A percentile compares a stretch with the other conserved stretches of the same genome.
phyloP scores from a whole-genome alignment of 2,797 vertebrate species.

The Pyrocephalus nanus region DNA sequence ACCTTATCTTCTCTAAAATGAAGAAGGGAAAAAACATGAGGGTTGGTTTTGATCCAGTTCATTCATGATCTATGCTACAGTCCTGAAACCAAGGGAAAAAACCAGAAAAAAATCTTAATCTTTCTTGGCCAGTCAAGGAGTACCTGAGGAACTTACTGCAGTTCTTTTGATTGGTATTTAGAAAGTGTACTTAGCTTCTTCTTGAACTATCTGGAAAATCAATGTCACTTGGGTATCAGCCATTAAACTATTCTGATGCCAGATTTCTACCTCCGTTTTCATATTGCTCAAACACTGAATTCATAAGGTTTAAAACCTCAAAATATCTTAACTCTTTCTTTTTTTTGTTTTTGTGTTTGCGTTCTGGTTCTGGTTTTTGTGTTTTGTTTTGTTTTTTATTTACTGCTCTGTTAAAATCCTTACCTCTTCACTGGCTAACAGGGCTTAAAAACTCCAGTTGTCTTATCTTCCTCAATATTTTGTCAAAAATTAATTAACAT shows the following conservation, averaged over 20 bases:
- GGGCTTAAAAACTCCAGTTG: background rate
- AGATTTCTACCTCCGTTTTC: background rate
- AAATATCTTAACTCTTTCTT: background rate
- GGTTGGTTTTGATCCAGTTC: background rate
- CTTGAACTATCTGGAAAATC: background rate
- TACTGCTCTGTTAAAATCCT: background rate
- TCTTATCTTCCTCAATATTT: background rate
- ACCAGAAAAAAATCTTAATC: background rate
- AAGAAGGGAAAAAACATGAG: background rate
- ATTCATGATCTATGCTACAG: background rate
- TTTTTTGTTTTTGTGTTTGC: background rate
- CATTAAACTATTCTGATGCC: background rate
- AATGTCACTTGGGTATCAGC: background rate
- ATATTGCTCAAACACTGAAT: background rate
- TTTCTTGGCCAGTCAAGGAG: background rate
- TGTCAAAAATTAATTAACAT: background rate
- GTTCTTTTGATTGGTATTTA: background rate
- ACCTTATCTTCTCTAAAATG: background rate
- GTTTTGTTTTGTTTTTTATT: background rate
- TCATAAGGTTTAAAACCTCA: background rate
- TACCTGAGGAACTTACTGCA: accelerated
- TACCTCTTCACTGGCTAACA: background rate
- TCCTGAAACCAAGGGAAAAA: background rate
- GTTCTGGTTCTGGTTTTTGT: too few species aligned
- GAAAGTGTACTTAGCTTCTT: background rate